These are phyloP conservation scores for Dicrurus megarhynchus DNA, from an alignment of 2,113 vertebrate species.

Conservation along the genomic window DNA sequence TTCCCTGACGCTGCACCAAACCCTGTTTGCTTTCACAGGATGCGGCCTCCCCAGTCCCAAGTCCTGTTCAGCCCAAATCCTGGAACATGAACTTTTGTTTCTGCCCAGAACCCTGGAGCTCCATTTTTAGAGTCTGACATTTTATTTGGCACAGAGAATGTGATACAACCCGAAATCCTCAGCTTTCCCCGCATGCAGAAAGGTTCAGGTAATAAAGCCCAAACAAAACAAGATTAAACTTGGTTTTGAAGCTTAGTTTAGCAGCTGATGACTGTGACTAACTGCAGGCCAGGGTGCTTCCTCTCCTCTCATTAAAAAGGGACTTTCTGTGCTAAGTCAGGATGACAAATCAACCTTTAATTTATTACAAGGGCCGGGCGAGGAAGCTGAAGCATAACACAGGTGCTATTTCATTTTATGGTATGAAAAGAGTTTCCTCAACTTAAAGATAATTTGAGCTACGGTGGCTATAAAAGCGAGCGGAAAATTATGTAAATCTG, in stretches of 20 bases:
- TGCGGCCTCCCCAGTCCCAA: background rate
- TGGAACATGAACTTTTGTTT: background rate
- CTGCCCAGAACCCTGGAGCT: background rate
- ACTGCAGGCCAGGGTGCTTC: background rate
- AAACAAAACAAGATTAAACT: background rate
- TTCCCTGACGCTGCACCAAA: background rate
- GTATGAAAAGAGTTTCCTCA: conserved; percentile 32
- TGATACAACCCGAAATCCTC: background rate
- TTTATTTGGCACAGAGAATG: background rate
- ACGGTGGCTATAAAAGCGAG: background rate
- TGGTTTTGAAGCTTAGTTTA: background rate
- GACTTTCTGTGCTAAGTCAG: conserved; percentile 1
- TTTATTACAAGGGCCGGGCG: background rate
- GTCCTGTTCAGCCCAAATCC: background rate
- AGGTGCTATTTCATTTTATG: conserved; percentile 39
- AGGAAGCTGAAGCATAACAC: background rate
- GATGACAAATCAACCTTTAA: conserved; percentile 43
- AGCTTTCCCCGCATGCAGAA: background rate
- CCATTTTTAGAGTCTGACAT: accelerated
- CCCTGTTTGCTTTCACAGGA: background rate
- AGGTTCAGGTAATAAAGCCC: background rate
- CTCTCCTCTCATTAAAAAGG: background rate
- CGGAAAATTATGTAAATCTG: conserved; percentile 66
- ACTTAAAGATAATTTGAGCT: conserved; percentile 7
- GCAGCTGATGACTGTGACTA: background rate